Conservation (phyloP, 2,797 vertebrate genomes). For the Tragelaphus oryx region DNA sequence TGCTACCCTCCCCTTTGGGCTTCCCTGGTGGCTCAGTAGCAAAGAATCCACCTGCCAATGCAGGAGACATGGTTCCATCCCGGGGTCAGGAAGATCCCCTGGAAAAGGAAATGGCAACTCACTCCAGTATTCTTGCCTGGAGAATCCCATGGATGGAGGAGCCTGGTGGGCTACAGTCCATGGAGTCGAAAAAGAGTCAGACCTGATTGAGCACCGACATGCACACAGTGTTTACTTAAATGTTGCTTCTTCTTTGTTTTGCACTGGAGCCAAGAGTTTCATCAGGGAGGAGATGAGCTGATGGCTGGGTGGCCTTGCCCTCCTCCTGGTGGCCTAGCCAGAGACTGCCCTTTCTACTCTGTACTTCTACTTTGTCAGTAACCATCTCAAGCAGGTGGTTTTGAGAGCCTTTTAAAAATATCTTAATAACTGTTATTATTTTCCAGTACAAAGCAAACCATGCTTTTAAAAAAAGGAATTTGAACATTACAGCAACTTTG, state of each 20-base stretch:
- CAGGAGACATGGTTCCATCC: not conserved
- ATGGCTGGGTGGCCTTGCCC: not conserved
- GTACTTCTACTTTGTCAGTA: not conserved
- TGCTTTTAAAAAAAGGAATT: not conserved
- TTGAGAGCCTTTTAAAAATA: not conserved
- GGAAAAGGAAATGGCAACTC: not conserved
- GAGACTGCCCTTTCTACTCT: not conserved
- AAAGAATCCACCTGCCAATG: not conserved
- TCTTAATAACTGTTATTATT: not conserved
- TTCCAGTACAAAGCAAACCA: not conserved
- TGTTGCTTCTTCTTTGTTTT: not conserved
- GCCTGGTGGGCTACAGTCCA: not conserved
- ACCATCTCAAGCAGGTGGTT: not conserved
- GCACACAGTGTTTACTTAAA: not conserved
- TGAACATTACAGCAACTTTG: not conserved
- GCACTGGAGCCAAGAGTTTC: not conserved
- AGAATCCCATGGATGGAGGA: not conserved
- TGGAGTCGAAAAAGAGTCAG: not conserved
- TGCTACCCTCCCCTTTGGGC: not conserved
- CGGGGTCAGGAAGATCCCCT: not conserved
- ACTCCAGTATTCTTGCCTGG: not conserved
- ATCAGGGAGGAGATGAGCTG: not conserved
- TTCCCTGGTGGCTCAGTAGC: not conserved
- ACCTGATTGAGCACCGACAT: fast-evolving
- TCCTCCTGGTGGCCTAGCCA: not conserved